Conservation (phyloP, 2,888 invertebrate genomes). For the Phalera bucephala region DNA sequence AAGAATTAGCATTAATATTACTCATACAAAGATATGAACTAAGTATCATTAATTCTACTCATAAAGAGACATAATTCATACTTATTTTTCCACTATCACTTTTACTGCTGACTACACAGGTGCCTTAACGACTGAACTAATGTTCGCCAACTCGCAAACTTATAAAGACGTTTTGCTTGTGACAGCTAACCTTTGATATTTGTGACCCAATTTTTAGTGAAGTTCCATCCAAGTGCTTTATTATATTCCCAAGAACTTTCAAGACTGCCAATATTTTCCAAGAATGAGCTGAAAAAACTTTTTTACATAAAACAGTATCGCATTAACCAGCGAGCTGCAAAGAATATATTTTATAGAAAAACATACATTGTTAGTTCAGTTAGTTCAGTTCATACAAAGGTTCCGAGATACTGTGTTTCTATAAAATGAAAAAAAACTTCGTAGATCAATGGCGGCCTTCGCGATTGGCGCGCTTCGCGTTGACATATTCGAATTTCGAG, state of each 20-base stretch:
- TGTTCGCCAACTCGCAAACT: conserved; percentile 18
- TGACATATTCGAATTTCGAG: conserved; percentile 1
- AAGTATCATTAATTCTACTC: too few species aligned
- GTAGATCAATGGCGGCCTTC: conserved; percentile 5
- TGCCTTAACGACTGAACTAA: conserved; percentile 16
- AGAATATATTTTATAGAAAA: conserved; percentile 14
- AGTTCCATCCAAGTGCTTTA: conserved; percentile 26
- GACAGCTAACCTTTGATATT: conserved; percentile 33
- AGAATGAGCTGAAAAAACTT: too few species aligned
- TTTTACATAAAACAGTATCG: too few species aligned
- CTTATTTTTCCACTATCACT: background rate
- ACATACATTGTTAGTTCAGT: conserved; percentile 5
- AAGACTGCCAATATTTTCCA: conserved; percentile 12
- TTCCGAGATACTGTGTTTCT: conserved; percentile 5
- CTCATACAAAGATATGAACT: too few species aligned
- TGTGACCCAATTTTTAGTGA: conserved; percentile 27
- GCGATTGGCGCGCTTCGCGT: background rate
- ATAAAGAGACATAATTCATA: background rate
- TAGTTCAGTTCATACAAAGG: conserved; percentile 1
- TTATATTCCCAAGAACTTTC: conserved; percentile 25
- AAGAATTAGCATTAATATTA: background rate
- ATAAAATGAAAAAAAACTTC: conserved; percentile 2
- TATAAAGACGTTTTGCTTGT: conserved; percentile 23
- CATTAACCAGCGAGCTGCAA: conserved; percentile 7
- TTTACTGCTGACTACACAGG: conserved; percentile 9